These are phyloP conservation scores for Alligator mississippiensis DNA, from an alignment of 2,113 vertebrate genomes.

Conservation along the genomic window DNA sequence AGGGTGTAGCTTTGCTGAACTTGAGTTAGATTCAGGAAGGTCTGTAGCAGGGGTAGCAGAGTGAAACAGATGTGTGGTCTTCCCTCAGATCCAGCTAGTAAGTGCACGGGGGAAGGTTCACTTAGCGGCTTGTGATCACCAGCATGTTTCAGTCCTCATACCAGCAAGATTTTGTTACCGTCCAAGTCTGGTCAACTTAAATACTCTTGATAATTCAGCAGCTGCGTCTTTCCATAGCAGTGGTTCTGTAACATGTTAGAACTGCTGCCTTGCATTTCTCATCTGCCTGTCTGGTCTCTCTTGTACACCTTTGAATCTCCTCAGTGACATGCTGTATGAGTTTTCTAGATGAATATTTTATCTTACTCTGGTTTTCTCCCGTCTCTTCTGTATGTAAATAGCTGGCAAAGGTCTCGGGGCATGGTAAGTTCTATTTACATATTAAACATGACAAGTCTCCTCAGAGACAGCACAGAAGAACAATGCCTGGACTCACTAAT, in stretches of 20 bases:
- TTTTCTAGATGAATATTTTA: neutral
- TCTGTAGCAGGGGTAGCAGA: neutral
- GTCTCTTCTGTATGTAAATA: neutral
- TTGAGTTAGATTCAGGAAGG: neutral
- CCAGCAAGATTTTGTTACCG: neutral
- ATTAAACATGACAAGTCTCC: neutral
- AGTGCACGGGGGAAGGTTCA: neutral
- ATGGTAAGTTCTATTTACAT: neutral
- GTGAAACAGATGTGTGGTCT: neutral
- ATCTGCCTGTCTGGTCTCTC: neutral
- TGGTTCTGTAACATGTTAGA: neutral
- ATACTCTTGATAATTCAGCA: neutral
- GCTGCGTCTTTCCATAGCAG: neutral
- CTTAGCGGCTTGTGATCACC: neutral
- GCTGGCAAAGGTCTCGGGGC: neutral
- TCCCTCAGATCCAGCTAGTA: neutral
- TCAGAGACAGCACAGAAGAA: neutral
- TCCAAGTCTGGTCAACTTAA: neutral
- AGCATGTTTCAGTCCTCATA: neutral
- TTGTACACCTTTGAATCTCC: neutral
- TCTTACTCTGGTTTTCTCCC: neutral
- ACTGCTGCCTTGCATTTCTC: neutral
- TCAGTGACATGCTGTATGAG: rapidly evolving
- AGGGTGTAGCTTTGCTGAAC: neutral
- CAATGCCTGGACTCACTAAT: neutral